Conservation (phyloP, 2,888 invertebrate species). For the Neuroscelio doddi region DNA sequence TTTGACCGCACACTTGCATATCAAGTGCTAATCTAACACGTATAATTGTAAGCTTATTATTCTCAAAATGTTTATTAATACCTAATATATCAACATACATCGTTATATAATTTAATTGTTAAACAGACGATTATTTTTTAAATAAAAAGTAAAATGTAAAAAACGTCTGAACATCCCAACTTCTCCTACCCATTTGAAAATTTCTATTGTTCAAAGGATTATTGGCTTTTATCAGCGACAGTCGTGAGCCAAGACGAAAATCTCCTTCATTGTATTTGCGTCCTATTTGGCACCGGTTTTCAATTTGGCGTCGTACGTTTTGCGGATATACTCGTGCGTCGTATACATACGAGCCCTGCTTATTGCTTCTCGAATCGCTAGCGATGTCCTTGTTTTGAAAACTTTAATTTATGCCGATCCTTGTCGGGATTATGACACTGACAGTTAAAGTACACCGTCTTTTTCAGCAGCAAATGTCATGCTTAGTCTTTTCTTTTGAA, state of each 20-base stretch:
- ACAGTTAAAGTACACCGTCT: constrained; percentile 1
- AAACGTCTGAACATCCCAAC: too few relatives aligned
- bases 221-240: constrained; percentile 64
- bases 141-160: too few relatives aligned
- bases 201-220: constrained; percentile 61
- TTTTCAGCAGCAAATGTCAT: neutral
- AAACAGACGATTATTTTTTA: too few relatives aligned
- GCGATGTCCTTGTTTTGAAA: constrained; percentile 1
- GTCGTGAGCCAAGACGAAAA: constrained; percentile 59
- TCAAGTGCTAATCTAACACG: too few relatives aligned
- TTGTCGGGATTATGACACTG: constrained; percentile 1
- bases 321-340: constrained; percentile 47
- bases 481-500: neutral
- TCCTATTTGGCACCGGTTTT: constrained; percentile 65
- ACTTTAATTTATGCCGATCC: constrained; percentile 11
- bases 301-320: constrained; percentile 59
- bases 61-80: too few relatives aligned
- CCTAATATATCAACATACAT: too few relatives aligned
- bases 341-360: constrained; percentile 45
- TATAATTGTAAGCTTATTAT: too few relatives aligned
- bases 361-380: constrained; percentile 56
- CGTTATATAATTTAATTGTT: too few relatives aligned
- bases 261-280: constrained; percentile 60
- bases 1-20: too few relatives aligned
- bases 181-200: too few relatives aligned